Conservation (phyloP, 2,113 vertebrate species). For the Geococcyx californianus region DNA sequence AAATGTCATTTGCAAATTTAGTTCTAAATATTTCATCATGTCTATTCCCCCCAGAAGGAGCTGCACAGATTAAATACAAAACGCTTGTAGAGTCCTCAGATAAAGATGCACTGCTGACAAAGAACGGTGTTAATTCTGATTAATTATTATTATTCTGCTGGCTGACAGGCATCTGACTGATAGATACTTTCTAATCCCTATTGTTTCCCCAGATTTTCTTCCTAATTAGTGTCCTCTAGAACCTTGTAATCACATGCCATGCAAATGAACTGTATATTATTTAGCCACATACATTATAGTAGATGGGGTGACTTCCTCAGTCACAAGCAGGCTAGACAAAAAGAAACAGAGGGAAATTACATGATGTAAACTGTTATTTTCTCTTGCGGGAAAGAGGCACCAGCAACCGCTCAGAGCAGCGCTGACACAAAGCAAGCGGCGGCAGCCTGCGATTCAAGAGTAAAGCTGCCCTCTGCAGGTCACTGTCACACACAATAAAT, state of each 20-base stretch:
- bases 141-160: slow-evolving; percentile 38
- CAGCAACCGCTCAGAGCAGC: background rate
- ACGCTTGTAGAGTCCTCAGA: slow-evolving; percentile 1
- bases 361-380: background rate
- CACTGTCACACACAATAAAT: background rate
- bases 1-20: slow-evolving; percentile 34
- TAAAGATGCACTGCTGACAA: slow-evolving; percentile 20
- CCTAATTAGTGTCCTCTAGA: slow-evolving; percentile 51
- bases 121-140: background rate
- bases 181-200: slow-evolving; percentile 14
- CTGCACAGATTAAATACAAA: background rate
- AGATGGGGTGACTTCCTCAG: background rate
- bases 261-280: background rate
- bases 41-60: slow-evolving; percentile 22
- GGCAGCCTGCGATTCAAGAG: background rate
- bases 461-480: slow-evolving; percentile 71
- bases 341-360: background rate
- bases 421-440: background rate
- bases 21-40: slow-evolving; percentile 25
- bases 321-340: background rate
- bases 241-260: slow-evolving; percentile 38
- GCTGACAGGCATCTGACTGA: slow-evolving; percentile 37
- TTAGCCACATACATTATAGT: background rate
- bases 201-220: slow-evolving; percentile 40
- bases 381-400: background rate